Conservation (phyloP, 2,888 invertebrate genomes). For the Thalpophila matura region DNA sequence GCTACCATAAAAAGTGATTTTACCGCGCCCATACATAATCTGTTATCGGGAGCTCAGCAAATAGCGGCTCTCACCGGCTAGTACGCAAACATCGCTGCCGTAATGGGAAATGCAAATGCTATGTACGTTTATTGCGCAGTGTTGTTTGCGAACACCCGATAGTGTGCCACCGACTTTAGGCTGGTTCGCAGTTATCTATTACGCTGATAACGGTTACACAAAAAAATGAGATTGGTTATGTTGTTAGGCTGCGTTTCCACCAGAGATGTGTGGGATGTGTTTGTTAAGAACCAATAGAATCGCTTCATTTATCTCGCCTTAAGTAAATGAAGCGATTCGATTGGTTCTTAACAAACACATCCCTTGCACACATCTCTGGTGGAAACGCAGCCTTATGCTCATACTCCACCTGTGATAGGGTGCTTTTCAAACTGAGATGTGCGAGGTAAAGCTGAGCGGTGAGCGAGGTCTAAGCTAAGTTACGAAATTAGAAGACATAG, state of each 20-base stretch:
- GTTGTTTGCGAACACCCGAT: slow-evolving; percentile 63
- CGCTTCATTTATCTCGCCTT: neutral
- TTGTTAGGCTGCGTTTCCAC: too few relatives aligned
- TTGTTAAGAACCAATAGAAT: too few relatives aligned
- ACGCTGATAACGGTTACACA: slow-evolving; percentile 29
- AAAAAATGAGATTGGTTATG: slow-evolving; percentile 38
- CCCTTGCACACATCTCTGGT: too few relatives aligned
- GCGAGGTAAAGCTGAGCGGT: too few relatives aligned
- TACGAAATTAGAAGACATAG: too few relatives aligned
- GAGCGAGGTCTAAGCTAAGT: too few relatives aligned
- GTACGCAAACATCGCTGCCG: slow-evolving; percentile 59
- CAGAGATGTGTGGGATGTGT: too few relatives aligned
- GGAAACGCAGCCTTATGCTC: too few relatives aligned
- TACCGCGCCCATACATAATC: slow-evolving; percentile 39
- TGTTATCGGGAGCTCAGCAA: slow-evolving; percentile 60
- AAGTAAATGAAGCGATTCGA: neutral
- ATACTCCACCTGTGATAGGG: too few relatives aligned
- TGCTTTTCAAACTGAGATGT: too few relatives aligned
- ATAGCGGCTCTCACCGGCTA: slow-evolving; percentile 51
- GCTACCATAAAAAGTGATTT: slow-evolving; percentile 50
- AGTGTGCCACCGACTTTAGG: slow-evolving; percentile 61
- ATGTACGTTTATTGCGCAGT: slow-evolving; percentile 65
- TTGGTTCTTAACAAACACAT: too few relatives aligned
- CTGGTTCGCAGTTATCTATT: slow-evolving; percentile 52
- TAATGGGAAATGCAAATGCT: slow-evolving; percentile 73